Evolutionary conservation across 1,140 invertebrate species (phyloP).

Genomic region (Nymphalis io): DNA sequence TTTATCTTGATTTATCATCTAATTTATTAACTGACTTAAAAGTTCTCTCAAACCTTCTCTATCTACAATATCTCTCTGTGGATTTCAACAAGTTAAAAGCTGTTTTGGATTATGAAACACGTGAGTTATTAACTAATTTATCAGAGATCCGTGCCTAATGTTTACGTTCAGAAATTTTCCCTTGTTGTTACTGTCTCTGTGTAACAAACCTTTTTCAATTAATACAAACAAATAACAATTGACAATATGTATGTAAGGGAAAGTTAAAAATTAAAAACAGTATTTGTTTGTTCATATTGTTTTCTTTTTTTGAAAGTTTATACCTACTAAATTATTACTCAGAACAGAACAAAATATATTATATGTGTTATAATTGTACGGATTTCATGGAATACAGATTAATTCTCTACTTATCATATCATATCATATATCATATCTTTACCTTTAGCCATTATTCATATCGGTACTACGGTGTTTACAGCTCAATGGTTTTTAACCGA

Average conservation of each 20-base stretch:
- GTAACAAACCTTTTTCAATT: too few species aligned
- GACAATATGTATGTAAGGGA: too few species aligned
- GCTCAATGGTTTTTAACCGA: slow-evolving; percentile 75
- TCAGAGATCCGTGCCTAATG: too few species aligned
- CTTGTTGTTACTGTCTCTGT: neutral
- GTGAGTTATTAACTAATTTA: slow-evolving; percentile 46
- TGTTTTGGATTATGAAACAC: slow-evolving; percentile 68
- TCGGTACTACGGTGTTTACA: slow-evolving; percentile 34
- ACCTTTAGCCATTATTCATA: neutral
- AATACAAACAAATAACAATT: too few species aligned
- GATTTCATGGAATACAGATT: too few species aligned
- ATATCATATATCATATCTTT: neutral
- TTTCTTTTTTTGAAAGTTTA: too few species aligned
- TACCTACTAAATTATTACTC: too few species aligned
- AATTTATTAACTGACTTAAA: slow-evolving; percentile 60
- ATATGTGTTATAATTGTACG: too few species aligned
- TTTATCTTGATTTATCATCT: slow-evolving; percentile 68
- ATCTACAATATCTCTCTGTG: slow-evolving; percentile 66
- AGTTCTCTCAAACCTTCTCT: slow-evolving; percentile 64
- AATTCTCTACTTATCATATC: neutral
- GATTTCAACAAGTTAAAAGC: slow-evolving; percentile 63
- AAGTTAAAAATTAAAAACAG: too few species aligned
- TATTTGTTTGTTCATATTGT: too few species aligned
- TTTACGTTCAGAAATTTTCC: slow-evolving; percentile 3
- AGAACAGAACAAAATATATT: too few species aligned